These are phyloP conservation scores for Harpalus rufipes DNA, from an alignment of 2,888 invertebrate genomes.

Conservation along the genomic window DNA sequence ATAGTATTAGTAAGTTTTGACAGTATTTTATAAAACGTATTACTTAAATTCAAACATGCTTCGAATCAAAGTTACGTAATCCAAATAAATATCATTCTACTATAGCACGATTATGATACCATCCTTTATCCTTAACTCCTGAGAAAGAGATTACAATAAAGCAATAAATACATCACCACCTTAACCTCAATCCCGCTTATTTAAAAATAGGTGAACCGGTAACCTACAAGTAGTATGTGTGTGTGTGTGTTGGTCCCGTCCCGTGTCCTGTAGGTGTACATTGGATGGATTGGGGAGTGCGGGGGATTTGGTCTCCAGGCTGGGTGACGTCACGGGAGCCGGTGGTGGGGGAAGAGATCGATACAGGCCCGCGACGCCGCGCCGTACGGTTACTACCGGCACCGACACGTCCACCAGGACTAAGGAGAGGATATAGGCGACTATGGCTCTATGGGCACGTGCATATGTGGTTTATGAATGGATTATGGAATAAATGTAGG, in stretches of 20 bases:
- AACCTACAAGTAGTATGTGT: background rate
- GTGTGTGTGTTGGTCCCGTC: background rate
- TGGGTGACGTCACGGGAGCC: constrained; percentile 61
- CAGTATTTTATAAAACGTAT: no score
- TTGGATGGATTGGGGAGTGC: background rate
- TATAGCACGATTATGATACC: no score
- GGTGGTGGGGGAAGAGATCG: constrained; percentile 57
- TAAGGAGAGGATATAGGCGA: background rate
- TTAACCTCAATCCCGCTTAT: background rate
- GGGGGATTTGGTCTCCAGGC: constrained; percentile 33
- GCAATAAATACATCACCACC: no score
- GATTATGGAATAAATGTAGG: no score
- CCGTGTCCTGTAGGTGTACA: constrained; percentile 5
- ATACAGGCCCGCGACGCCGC: constrained; percentile 62
- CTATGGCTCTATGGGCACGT: no score
- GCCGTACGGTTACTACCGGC: constrained; percentile 27
- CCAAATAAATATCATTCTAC: no score
- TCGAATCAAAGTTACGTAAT: no score
- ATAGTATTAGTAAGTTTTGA: no score
- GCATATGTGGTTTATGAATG: no score
- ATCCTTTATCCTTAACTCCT: no score
- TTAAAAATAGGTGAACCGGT: background rate
- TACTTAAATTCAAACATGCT: no score
- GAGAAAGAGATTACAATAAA: no score
- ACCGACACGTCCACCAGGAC: background rate